Conservation (phyloP, 2,113 vertebrate genomes). For the Atherinomorus stipes region DNA sequence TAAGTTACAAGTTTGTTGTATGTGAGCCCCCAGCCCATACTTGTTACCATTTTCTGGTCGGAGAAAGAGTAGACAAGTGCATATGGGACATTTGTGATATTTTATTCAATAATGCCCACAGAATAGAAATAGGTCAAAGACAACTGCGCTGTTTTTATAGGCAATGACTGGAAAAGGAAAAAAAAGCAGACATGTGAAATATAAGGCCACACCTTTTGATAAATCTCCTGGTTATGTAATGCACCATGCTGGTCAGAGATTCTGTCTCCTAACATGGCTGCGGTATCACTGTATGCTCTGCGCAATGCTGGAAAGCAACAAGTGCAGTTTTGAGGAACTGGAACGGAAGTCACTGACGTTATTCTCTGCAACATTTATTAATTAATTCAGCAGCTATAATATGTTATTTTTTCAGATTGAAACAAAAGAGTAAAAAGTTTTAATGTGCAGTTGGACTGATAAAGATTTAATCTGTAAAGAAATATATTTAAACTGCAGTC, state of each 20-base stretch:
- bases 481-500: too few relatives aligned
- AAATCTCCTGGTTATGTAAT: slow-evolving; percentile 62
- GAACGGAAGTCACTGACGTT: not conserved
- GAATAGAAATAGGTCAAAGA: slow-evolving; percentile 26
- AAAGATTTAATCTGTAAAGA: too few relatives aligned
- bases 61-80: not conserved
- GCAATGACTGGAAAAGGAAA: not conserved
- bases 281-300: not conserved
- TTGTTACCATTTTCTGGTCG: not conserved
- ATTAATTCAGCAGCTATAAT: not conserved
- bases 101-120: not conserved
- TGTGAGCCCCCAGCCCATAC: not conserved
- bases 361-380: not conserved
- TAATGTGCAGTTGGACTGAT: not conserved
- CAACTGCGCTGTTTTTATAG: slow-evolving; percentile 22
- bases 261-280: slow-evolving; percentile 21
- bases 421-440: not conserved
- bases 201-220: slow-evolving; percentile 74
- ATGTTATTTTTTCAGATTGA: not conserved
- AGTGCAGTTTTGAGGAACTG: not conserved
- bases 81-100: not conserved
- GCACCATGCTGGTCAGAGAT: slow-evolving; percentile 40
- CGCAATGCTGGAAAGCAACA: not conserved
- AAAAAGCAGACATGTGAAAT: slow-evolving; percentile 53
- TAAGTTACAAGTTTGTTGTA: too few relatives aligned